These are phyloP conservation scores for Andricus grossulariae DNA, from an alignment of 1,140 invertebrate species.

Conservation along the genomic window DNA sequence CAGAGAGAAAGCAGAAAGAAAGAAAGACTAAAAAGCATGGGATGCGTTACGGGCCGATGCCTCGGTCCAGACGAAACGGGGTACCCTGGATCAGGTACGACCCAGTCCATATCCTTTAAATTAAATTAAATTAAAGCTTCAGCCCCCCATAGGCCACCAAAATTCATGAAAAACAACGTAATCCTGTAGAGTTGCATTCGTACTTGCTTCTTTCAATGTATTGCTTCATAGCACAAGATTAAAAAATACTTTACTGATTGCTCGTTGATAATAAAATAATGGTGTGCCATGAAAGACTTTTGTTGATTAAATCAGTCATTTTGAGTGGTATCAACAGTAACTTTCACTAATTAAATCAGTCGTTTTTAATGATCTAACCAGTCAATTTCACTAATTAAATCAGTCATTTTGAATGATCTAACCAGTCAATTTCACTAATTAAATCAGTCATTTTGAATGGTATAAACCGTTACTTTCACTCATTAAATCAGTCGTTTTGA, in stretches of 20 bases:
- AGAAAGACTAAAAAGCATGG: constrained; percentile 74
- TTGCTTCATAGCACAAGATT: constrained; percentile 8
- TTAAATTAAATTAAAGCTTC: constrained; percentile 55
- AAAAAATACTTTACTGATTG: not conserved
- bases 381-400: too few species aligned
- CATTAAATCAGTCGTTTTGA: too few species aligned
- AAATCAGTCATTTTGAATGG: too few species aligned
- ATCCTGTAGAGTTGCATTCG: constrained; percentile 26
- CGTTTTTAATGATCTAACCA: too few species aligned
- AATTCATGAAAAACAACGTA: constrained; percentile 37
- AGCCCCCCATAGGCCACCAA: constrained; percentile 67
- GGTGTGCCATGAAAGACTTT: not conserved
- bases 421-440: too few species aligned
- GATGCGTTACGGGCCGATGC: constrained; percentile 74
- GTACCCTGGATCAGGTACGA: constrained; percentile 75
- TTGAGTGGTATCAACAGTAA: too few species aligned
- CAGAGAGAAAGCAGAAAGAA: constrained; percentile 73
- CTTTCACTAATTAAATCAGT: too few species aligned
- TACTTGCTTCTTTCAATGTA: constrained; percentile 6
- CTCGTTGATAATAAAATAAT: not conserved
- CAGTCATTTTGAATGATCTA: too few species aligned
- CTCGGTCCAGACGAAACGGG: constrained; percentile 74
- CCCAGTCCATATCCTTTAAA: constrained; percentile 70
- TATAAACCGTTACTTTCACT: too few species aligned
- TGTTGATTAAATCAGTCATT: not conserved